A percentile compares a stretch with the other conserved stretches of the same genome.
phyloP scores from a whole-genome alignment of 2,113 vertebrate species.

The Crocuta crocuta region DNA sequence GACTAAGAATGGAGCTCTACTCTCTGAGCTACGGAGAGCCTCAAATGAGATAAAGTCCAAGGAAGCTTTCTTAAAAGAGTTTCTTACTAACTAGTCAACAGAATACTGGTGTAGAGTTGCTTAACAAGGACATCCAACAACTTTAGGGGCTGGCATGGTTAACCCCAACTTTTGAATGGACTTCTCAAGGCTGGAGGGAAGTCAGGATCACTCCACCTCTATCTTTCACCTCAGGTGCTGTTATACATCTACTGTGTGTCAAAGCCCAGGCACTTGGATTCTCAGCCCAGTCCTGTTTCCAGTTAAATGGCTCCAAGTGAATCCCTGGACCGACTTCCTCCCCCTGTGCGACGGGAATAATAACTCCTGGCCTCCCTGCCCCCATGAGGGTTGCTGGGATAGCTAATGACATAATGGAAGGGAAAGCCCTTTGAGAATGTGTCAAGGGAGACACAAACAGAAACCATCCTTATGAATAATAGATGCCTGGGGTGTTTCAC shows the following conservation, averaged over 20 bases:
- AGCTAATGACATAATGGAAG: conserved; percentile 63
- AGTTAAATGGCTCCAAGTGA: background rate
- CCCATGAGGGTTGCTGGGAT: background rate
- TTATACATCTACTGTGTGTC: background rate
- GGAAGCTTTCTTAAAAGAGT: background rate
- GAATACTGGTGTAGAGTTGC: background rate
- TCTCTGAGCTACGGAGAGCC: background rate
- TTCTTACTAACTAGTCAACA: background rate
- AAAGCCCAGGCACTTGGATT: background rate
- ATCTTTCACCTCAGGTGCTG: background rate
- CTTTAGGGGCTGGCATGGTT: background rate
- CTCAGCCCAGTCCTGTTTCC: background rate
- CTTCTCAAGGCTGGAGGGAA: background rate
- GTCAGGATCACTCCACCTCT: background rate
- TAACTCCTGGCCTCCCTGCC: background rate
- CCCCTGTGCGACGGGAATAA: background rate
- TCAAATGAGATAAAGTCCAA: background rate
- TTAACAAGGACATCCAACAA: background rate
- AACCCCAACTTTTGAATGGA: background rate
- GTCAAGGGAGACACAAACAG: conserved; percentile 60
- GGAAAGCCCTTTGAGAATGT: conserved; percentile 70
- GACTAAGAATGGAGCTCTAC: background rate
- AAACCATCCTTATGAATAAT: conserved; percentile 59
- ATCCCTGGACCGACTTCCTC: background rate
- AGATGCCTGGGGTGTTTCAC: background rate